Evolutionary conservation across 2,888 invertebrate genomes (phyloP).

Genomic region (Agonum fuliginosum): DNA sequence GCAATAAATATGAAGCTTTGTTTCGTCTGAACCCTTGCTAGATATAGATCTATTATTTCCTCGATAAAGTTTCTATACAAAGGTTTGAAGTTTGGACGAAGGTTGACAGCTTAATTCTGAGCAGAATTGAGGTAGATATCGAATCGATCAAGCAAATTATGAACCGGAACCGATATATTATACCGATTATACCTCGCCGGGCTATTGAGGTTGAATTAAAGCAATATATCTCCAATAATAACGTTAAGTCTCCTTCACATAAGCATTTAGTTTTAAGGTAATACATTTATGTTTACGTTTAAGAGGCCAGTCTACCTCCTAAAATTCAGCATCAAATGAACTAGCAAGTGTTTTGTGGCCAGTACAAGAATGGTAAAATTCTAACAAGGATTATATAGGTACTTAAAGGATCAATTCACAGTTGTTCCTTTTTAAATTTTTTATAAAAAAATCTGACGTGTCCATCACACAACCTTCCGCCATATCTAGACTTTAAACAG

Average conservation of each 20-base stretch:
- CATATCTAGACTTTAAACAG: no score
- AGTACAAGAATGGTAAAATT: no score
- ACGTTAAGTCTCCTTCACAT: background rate
- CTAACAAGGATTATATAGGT: no score
- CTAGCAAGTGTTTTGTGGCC: no score
- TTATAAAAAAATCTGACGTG: no score
- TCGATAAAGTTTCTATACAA: slow-evolving; percentile 22
- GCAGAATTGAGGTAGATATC: slow-evolving; percentile 21
- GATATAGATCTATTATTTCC: slow-evolving; percentile 16
- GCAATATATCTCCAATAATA: slow-evolving; percentile 10
- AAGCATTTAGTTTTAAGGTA: no score
- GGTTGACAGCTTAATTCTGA: slow-evolving; percentile 28
- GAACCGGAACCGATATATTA: slow-evolving; percentile 30
- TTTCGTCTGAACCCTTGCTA: background rate
- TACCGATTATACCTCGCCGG: background rate
- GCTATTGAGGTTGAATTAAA: background rate
- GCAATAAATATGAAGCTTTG: slow-evolving; percentile 9
- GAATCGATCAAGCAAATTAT: slow-evolving; percentile 33
- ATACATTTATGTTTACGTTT: no score
- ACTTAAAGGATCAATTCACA: no score
- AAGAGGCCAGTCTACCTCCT: no score
- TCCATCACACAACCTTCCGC: no score
- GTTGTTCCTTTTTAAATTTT: no score
- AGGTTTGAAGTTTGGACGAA: background rate
- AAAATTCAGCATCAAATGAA: no score